Evolutionary conservation across 2,113 vertebrate genomes (phyloP).

Genomic region (Raja brachyura): DNA sequence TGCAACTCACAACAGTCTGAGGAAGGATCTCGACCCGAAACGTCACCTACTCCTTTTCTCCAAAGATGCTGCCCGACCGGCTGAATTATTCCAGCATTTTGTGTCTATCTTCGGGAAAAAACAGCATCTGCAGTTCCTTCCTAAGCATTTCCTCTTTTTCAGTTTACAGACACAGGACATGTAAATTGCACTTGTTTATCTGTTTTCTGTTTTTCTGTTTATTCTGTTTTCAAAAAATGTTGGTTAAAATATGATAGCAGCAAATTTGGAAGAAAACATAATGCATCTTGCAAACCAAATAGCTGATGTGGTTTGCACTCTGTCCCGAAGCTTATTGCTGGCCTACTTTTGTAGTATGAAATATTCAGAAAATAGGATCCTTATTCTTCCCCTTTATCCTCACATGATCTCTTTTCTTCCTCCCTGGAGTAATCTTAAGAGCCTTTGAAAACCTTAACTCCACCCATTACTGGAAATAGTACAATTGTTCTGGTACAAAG

Average conservation of each 20-base stretch:
- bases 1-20: no score
- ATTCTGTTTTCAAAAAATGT: neutral
- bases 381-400: neutral
- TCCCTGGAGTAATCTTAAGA: constrained; percentile 25
- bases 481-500: neutral
- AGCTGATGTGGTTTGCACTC: neutral
- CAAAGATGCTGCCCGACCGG: no score
- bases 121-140: no score
- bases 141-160: neutral
- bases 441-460: constrained; percentile 29
- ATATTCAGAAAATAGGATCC: constrained; percentile 16
- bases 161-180: neutral
- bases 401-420: neutral
- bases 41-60: no score
- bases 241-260: neutral
- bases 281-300: neutral
- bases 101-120: no score
- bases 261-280: neutral
- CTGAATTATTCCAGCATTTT: no score
- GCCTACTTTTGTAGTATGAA: constrained; percentile 6
- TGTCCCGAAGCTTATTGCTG: neutral
- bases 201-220: no score
- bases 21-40: no score
- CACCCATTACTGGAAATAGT: constrained; percentile 30
- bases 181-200: neutral